Evolutionary conservation across 2,888 invertebrate genomes (phyloP), one percentile per base, ranked within the genome.

Genomic region (Euplexia lucipara): DNA sequence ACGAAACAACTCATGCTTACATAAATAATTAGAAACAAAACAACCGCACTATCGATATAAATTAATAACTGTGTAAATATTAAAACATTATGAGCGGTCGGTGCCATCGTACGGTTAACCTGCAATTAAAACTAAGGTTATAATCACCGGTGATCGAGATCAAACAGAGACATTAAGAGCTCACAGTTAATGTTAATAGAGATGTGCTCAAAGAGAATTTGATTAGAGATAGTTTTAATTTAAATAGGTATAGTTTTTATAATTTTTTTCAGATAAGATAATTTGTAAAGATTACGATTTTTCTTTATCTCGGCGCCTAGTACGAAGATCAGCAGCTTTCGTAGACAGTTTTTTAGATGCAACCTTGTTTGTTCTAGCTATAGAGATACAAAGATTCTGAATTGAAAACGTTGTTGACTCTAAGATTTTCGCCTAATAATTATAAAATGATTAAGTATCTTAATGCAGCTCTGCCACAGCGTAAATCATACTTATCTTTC

Each of bases 111-210:
- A 70, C 59, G 54, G 71, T 78, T 81, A 83, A 85, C 76, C 75
- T 73, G 77, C 82, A 87, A 87, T 89, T 89, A 89, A 86, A 88
- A 85, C 69, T 82, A 57, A 66, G 73, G 81, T 82, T 83, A 71
- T 86, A 84, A 87, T 87, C 81, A 70, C 79, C 78, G 69, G 79
- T 84, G 83, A 85, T 88, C 81, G 82, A 85, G 87, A 86, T 82
- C 83, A 83, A 86, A 89, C 83, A 85, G 83, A 90, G 89, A 89
- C 85, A 87, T 90, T 88, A 90, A 83, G 77, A 70, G 61, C 79
- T 60, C 45, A 70, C 54, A 85, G 85, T 85, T 74, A 70, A 69
- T 60, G 72, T 56, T 45, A 51, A 42, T 65, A 53, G 65, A 64
- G 63, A 58, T 63, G 61, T 57, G 60, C 69, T 70, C 57, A 49